Evolutionary conservation across 2,797 vertebrate genomes (phyloP), one percentile per base, ranked within the genome.

Genomic region (Gymnoscopelus braueri): DNA sequence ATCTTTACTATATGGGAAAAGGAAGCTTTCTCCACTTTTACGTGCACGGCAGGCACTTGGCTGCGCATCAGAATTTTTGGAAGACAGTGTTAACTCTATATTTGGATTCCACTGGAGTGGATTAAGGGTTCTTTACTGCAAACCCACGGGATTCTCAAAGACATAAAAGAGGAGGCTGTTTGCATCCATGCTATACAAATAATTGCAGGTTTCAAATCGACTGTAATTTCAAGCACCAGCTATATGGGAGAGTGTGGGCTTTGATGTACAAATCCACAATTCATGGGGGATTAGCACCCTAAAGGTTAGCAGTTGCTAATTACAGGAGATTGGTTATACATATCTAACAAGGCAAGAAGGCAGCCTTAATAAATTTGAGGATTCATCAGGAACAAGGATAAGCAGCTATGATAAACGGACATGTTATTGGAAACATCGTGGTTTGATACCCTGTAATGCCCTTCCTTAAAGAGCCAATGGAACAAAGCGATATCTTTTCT

Each of bases 191-290:
- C 91, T 91, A 90, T 91, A 93, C 92, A 94, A 95, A 95, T 94
- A 94, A 94, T 92, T 92, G 92, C 92, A 93, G 92, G 91, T 94
- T 94, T 93, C 85, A 92, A 93, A 93, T 91, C 65, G 74, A 92
- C 87, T 90, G 84, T 90, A 91, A 94, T 95, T 95, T 93, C 90
- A 88, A 93, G 91, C 92, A 86, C 87, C 78, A 66, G 85, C 92
- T 92, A 89, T 93, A 92, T 79, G 87, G 82, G 82, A 90, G 88
- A 93, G 88, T 83, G 85, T 79, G 74, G 80, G 87, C 94, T 95
- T 95, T 95, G 94, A 95, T 95, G 93, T 95, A 93, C 91, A 94
- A 95, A 95, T 94, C 91, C 92, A 88, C 92, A 91, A 93, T 93
- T 94, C 93, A 93, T 76, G 81, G 86, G 92, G 93, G 94, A 95